Evolutionary conservation across 2,113 vertebrate species (phyloP), one percentile per base, ranked within the genome.

Genomic region (Lutjanus erythropterus): DNA sequence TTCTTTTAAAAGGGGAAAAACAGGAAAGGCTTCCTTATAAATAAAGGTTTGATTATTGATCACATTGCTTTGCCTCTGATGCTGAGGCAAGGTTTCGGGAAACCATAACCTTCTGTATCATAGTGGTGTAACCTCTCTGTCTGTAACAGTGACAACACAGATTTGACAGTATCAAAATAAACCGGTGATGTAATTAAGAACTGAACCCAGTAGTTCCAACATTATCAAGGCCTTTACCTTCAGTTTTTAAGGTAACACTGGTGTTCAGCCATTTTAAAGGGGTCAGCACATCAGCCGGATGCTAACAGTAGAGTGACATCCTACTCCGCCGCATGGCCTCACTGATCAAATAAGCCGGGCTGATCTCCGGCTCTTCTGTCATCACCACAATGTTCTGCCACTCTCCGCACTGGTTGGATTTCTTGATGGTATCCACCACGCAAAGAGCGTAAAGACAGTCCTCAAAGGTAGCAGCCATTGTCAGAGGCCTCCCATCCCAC

Each of bases 401-500:
- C 90, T 99, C 98, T 9, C 98, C 98, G 2, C 97, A 90, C 92
- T 97, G 97, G 93, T 97, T 99, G 66, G 98, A 99, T 78, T 97
- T 96, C 91, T 99, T 99, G 92, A 99, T 99, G 77, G 97, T 97
- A 92, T 99, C 98, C 90, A 99, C 98, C 85, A 99, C 98, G 2
- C 98, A 99, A 1, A 99, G 95, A 16, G 98, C 97, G 0, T 99
- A 98, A 23, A 99, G 96, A 77, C 98, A 99, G 90, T 99, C 98
- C 0, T 99, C 98, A 55, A 99, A 99, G n/a, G 98, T 99, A 80
- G 98, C 98, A 0, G 98, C 98, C 98, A 98, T 99, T 0, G 98
- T 98, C 44, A 99, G 96, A 1, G 98, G 98, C 92, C 96, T 94
- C 0, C 97, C 97, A 0, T 98, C 98, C 98, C 98, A 99, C 2